Evolutionary conservation across 2,113 vertebrate genomes (phyloP), one percentile per base, ranked within the genome.

Genomic region (Menidia beryllina): DNA sequence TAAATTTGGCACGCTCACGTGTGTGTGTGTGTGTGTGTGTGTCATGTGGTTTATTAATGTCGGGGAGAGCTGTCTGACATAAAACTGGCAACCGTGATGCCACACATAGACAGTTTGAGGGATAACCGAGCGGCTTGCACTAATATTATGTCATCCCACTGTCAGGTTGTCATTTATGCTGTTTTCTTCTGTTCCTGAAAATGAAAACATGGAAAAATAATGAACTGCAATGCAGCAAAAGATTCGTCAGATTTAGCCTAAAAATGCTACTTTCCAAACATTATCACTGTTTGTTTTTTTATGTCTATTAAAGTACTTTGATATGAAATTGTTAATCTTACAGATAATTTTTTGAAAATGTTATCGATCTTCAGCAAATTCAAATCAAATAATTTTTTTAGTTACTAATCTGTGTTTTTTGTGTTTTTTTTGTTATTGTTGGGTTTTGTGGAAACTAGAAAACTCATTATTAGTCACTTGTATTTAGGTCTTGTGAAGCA

Each of bases 41-140:
- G 59, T 52, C 68, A 55, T 48, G 76, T 36, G 61, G 62, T 71
- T 82, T 69, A 63, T 75, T 65, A 47, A 55, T 79, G 75, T 76
- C 72, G 59, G 59, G 59, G 53, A 72, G 69, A 78, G 75, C 66
- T 75, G 14, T 73, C 25, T 17, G 77, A 80, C 68, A 51, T 78
- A 53, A 63, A 61, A 68, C 71, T 85, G 80, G 77, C 77, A 76
- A 15, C 52, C 5, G 21, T 43, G 24, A 34, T 58, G 2, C 72
- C 71, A 64, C 72, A 72, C 77, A 81, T 19, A 10, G 55, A 75
- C 74, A 53, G 52, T 51, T 47, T 74, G 66, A 61, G 39, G 20
- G 51, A 56, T 72, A 56, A 15, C 20, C 34, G 34, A 21, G 55
- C 57, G 39, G 34, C 60, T 41, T 26, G 24, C 61, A 43, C 63